Evolutionary conservation across 2,113 vertebrate species (phyloP).

Genomic region (Cygnus atratus): DNA sequence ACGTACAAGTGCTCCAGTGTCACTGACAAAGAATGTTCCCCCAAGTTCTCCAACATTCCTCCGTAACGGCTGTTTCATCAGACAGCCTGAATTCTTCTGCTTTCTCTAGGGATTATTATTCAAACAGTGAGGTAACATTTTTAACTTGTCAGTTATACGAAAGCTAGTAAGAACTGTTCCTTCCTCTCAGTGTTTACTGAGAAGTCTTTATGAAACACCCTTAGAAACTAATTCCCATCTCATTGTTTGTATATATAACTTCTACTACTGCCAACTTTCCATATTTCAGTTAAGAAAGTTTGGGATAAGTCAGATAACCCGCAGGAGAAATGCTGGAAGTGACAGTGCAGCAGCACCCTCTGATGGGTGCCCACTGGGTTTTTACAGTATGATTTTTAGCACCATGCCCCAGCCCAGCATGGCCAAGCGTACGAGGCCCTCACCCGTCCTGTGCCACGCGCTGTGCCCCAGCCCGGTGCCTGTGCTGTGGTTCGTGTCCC

Average conservation of each 20-base stretch:
- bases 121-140: background rate
- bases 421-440: background rate
- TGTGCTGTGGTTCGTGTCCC: fast-evolving
- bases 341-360: background rate
- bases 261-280: background rate
- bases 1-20: background rate
- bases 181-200: background rate
- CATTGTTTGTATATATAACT: background rate
- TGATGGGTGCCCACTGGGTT: background rate
- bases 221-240: background rate
- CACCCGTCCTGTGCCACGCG: background rate
- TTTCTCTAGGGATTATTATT: background rate
- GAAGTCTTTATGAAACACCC: background rate
- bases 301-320: background rate
- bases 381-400: background rate
- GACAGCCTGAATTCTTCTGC: background rate
- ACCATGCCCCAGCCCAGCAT: background rate
- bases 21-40: background rate
- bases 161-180: background rate
- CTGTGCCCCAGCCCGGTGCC: background rate
- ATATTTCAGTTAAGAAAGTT: background rate
- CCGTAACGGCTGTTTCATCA: background rate
- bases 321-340: background rate
- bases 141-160: background rate
- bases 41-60: background rate